These are phyloP conservation scores for Pipistrellus pipistrellus DNA, from an alignment of 2,797 vertebrate species.

Conservation along the genomic window DNA sequence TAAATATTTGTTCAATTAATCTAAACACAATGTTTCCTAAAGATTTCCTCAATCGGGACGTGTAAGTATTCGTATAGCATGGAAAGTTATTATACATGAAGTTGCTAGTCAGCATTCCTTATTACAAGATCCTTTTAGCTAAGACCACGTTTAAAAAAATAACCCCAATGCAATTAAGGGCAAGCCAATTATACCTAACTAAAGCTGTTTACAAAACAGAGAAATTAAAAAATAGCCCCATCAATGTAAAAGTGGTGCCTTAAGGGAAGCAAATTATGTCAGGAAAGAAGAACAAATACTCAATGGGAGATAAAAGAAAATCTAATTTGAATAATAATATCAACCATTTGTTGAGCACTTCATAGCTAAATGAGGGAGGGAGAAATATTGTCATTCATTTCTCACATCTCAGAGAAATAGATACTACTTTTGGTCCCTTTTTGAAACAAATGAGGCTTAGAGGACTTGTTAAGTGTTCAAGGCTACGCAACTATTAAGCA, in stretches of 20 bases:
- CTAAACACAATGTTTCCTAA: not conserved
- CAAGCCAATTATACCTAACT: not conserved
- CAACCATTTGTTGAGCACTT: not conserved
- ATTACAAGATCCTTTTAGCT: not conserved
- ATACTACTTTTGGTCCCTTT: conserved; percentile 23
- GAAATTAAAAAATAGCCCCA: not conserved
- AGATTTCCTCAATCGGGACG: not conserved
- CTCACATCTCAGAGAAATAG: conserved; percentile 4
- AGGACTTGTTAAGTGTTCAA: not conserved
- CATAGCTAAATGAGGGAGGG: not conserved
- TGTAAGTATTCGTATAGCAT: not conserved
- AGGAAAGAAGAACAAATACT: conserved; percentile 31
- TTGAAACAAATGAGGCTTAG: not conserved
- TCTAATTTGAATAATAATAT: conserved; percentile 47
- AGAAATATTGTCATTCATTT: conserved; percentile 20
- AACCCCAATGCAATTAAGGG: not conserved
- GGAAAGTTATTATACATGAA: not conserved
- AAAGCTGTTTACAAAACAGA: conserved; percentile 16
- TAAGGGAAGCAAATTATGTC: not conserved
- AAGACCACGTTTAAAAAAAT: conserved; percentile 27
- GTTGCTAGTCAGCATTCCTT: not conserved
- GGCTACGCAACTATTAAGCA: not conserved
- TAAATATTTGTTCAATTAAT: conserved; percentile 1
- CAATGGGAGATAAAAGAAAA: not conserved
- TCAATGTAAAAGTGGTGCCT: conserved; percentile 14